Conservation (phyloP, 2,888 invertebrate species). For the Cheilosia vulpina region DNA sequence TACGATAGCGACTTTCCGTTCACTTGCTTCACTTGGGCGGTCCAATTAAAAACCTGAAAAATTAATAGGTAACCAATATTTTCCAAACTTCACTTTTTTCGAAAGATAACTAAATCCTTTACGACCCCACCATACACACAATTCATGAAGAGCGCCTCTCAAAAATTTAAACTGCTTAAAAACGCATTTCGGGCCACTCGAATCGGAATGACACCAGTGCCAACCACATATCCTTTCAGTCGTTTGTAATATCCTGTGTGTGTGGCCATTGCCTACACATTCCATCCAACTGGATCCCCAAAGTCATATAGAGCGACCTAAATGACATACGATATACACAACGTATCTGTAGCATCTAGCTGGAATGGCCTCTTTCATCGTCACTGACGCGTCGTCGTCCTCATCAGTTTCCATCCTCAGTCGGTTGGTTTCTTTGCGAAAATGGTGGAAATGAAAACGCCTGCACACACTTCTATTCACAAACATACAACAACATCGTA, state of each 20-base stretch:
- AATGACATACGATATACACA: conserved; percentile 32
- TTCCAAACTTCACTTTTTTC: not conserved
- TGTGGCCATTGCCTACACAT: conserved; percentile 49
- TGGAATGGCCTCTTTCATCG: conserved; percentile 58
- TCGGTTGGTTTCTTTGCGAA: conserved; percentile 48
- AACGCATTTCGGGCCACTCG: conserved; percentile 22
- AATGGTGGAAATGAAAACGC: conserved; percentile 61
- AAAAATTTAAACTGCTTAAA: conserved; percentile 17
- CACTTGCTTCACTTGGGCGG: no score
- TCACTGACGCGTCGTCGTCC: conserved; percentile 62
- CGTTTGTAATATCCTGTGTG: conserved; percentile 57
- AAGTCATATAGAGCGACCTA: conserved; percentile 35
- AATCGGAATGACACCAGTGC: conserved; percentile 51
- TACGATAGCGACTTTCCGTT: no score
- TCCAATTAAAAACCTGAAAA: no score
- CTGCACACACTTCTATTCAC: conserved; percentile 62
- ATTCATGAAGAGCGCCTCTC: not conserved
- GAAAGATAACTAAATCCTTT: not conserved
- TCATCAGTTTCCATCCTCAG: conserved; percentile 56
- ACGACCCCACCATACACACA: not conserved
- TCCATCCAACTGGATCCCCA: conserved; percentile 24
- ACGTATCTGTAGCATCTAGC: conserved; percentile 52
- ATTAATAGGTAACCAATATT: no score
- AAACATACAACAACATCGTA: conserved; percentile 16
- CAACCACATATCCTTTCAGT: conserved; percentile 63